Evolutionary conservation across 2,797 vertebrate species (phyloP).

Genomic region (Amniataba percoides): DNA sequence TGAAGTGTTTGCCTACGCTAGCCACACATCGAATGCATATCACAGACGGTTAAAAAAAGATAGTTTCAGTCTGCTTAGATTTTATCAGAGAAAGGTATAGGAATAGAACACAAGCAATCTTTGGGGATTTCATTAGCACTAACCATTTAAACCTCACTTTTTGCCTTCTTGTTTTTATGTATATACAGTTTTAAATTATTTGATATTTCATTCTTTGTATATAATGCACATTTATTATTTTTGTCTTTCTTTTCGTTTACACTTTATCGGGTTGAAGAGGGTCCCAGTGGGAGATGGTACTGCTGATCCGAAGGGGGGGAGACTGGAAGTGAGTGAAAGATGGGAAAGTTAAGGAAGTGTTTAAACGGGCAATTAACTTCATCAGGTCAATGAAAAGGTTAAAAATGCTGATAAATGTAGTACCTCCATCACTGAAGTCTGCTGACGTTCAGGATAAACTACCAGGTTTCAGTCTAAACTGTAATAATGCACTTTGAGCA

Average conservation of each 20-base stretch:
- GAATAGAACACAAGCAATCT: constrained; percentile 14
- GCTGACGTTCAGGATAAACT: background rate
- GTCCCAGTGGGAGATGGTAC: constrained; percentile 24
- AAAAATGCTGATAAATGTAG: constrained; percentile 22
- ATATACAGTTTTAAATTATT: constrained; percentile 87
- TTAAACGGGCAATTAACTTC: background rate
- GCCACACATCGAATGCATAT: constrained; percentile 38
- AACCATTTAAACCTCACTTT: constrained; percentile 79
- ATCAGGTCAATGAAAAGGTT: background rate
- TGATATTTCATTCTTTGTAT: constrained; percentile 71
- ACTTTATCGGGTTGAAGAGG: constrained; percentile 42
- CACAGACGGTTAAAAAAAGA: constrained; percentile 16
- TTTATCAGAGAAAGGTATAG: constrained; percentile 19
- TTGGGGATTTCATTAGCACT: constrained; percentile 52
- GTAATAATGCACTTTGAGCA: constrained; percentile 37
- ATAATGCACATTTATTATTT: constrained; percentile 59
- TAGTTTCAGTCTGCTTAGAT: constrained; percentile 24
- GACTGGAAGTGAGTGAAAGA: background rate
- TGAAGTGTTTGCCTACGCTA: constrained; percentile 61
- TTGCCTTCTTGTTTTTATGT: constrained; percentile 80
- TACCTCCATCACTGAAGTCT: constrained; percentile 30
- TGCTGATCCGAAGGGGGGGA: constrained; percentile 10
- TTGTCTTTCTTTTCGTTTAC: constrained; percentile 72
- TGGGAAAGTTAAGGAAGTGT: background rate
- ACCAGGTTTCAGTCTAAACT: constrained; percentile 4